Percentiles rank a stretch among this genome's conserved stretches.
Conservation (phyloP, 2,888 invertebrate genomes). For the Eutolmus rufibarbis region DNA sequence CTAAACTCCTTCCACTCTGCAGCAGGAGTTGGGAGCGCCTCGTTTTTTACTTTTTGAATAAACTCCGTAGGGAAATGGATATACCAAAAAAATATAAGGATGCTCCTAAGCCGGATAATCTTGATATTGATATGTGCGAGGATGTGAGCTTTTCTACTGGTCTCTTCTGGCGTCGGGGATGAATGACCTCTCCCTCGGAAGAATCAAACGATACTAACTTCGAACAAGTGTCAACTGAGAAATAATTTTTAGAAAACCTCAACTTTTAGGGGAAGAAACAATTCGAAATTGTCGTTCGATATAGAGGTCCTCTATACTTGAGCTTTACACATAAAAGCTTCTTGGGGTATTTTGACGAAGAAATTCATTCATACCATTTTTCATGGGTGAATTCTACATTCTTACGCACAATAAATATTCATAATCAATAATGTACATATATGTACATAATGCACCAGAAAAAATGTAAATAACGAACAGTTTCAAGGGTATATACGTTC, state of each 20-base stretch:
- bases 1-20: neutral
- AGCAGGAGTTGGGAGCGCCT: neutral
- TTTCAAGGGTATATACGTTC: too few relatives aligned
- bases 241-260: neutral
- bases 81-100: neutral
- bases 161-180: neutral
- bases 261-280: neutral
- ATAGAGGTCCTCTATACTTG: neutral
- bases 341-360: neutral
- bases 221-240: neutral
- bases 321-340: neutral
- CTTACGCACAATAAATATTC: too few relatives aligned
- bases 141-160: neutral
- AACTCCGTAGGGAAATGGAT: neutral
- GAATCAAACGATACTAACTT: neutral
- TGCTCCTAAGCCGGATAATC: conserved; percentile 8
- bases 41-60: neutral
- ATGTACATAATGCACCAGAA: too few relatives aligned
- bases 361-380: neutral
- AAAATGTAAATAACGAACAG: too few relatives aligned
- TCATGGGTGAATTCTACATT: neutral
- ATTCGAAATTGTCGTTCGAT: neutral
- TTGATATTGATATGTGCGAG: neutral
- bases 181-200: neutral
- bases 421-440: too few relatives aligned